These are phyloP conservation scores for Myiozetetes cayanensis DNA, from an alignment of 2,113 vertebrate genomes.

Conservation along the genomic window DNA sequence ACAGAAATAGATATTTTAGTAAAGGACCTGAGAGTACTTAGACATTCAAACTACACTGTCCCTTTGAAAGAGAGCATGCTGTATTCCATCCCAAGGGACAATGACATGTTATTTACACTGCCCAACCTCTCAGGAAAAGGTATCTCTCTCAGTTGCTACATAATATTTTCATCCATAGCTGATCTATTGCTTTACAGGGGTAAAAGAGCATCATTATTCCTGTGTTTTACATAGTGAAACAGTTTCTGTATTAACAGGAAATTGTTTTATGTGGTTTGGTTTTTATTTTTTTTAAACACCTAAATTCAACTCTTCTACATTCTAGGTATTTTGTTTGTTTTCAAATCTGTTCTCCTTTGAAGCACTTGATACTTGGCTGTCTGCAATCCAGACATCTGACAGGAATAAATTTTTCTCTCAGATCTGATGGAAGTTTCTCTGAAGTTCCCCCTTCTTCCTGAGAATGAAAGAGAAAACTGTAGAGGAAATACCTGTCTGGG, in stretches of 20 bases:
- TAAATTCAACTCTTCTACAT: not conserved
- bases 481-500: conserved; percentile 28
- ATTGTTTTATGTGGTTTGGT: not conserved
- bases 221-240: not conserved
- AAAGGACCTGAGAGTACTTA: conserved; percentile 81
- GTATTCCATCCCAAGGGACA: conserved; percentile 81
- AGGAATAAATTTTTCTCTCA: not conserved
- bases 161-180: not conserved
- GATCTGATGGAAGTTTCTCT: not conserved
- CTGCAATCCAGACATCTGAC: not conserved
- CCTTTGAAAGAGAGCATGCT: conserved; percentile 88
- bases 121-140: conserved; percentile 81
- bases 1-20: conserved; percentile 88
- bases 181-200: not conserved
- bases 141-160: conserved; percentile 26
- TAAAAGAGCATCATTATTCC: not conserved
- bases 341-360: not conserved
- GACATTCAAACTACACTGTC: conserved; percentile 81
- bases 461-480: not conserved
- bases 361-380: not conserved
- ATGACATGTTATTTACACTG: conserved; percentile 83
- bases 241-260: not conserved
- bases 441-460: not conserved
- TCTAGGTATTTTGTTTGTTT: not conserved
- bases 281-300: not conserved